Evolutionary conservation across 2,888 invertebrate species (phyloP).

Genomic region (Phrixothrix hirtus): DNA sequence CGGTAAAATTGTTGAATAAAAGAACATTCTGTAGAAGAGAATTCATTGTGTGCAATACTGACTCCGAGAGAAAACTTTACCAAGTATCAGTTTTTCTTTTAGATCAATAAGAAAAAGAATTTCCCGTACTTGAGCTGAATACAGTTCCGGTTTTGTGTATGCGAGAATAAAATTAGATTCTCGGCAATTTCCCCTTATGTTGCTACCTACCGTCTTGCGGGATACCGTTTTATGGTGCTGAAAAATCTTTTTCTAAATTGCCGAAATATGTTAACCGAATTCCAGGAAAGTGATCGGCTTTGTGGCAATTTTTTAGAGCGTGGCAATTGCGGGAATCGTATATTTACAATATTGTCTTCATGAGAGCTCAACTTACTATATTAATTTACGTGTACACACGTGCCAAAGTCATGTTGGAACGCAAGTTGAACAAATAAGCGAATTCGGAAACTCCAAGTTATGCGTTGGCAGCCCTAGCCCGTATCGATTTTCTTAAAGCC

Average conservation of each 20-base stretch:
- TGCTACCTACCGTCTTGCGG: conserved; percentile 1
- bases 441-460: conserved; percentile 31
- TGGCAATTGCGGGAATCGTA: no score
- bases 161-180: conserved; percentile 19
- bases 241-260: conserved; percentile 5
- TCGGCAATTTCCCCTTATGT: conserved; percentile 15
- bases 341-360: conserved; percentile 2
- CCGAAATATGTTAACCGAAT: not conserved
- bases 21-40: conserved; percentile 22
- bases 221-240: conserved; percentile 9
- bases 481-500: conserved; percentile 41
- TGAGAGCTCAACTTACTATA: conserved; percentile 6
- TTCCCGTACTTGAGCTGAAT: conserved; percentile 15
- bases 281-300: no score
- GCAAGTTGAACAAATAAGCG: conserved; percentile 29
- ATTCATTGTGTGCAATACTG: conserved; percentile 19
- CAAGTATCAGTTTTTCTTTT: conserved; percentile 14
- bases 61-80: conserved; percentile 15
- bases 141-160: conserved; percentile 13
- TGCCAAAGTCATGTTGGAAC: conserved; percentile 22
- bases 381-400: conserved; percentile 17
- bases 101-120: conserved; percentile 21
- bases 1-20: conserved; percentile 18
- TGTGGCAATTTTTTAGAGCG: no score
- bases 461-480: conserved; percentile 33